phyloP scores from a whole-genome alignment of 2,888 invertebrate genomes.

The Keiferia lycopersicella region DNA sequence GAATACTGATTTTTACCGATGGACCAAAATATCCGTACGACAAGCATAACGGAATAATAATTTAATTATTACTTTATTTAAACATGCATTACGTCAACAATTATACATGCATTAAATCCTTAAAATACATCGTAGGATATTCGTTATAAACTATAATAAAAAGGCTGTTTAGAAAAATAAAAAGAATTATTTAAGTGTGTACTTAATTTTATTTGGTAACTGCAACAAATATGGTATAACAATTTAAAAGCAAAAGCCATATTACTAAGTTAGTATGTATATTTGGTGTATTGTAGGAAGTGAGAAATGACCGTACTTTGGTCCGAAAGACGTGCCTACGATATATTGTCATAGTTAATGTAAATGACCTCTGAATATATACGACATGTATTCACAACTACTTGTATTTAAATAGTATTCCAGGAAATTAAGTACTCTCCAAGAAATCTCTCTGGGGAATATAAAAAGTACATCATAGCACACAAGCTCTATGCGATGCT shows the following conservation, averaged over 20 bases:
- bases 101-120: constrained; percentile 29
- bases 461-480: constrained; percentile 39
- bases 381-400: neutral
- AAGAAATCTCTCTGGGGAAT: constrained; percentile 17
- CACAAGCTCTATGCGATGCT: constrained; percentile 68
- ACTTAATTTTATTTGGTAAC: constrained; percentile 77
- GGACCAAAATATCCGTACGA: constrained; percentile 29
- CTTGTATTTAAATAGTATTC: neutral
- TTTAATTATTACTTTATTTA: constrained; percentile 21
- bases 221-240: constrained; percentile 53
- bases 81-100: constrained; percentile 34
- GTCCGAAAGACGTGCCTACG: constrained; percentile 28
- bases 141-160: constrained; percentile 19
- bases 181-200: constrained; percentile 54
- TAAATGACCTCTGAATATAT: neutral
- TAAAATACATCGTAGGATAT: constrained; percentile 25
- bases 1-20: constrained; percentile 35
- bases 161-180: constrained; percentile 43
- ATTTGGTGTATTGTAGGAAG: constrained; percentile 27
- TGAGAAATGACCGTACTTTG: constrained; percentile 21
- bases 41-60: constrained; percentile 32
- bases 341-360: constrained; percentile 33
- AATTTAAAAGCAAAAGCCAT: constrained; percentile 43
- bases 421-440: constrained; percentile 27
- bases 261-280: constrained; percentile 32